Evolutionary conservation across 2,888 invertebrate species (phyloP).

Genomic region (Autographa gamma): DNA sequence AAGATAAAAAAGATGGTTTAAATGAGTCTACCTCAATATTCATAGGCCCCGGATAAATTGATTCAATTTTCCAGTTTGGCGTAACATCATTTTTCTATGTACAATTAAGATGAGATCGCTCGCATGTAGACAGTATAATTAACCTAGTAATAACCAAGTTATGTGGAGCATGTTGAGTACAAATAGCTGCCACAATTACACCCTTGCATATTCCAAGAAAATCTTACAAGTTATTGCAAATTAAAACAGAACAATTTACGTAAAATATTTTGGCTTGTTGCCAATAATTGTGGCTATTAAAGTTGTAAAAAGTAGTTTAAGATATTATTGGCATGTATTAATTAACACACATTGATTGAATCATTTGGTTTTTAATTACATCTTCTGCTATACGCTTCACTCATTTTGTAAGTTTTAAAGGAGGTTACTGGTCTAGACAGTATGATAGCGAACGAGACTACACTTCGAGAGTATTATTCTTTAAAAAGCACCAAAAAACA

Average conservation of each 20-base stretch:
- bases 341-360: background rate
- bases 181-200: constrained; percentile 23
- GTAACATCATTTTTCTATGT: constrained; percentile 23
- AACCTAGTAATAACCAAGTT: constrained; percentile 25
- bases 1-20: background rate
- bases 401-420: background rate
- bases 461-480: background rate
- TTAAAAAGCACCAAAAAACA: background rate
- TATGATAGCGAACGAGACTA: no score
- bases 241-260: constrained; percentile 10
- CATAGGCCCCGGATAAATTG: constrained; percentile 7
- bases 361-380: background rate
- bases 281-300: constrained; percentile 23
- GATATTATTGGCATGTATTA: background rate
- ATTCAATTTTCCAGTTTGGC: constrained; percentile 23
- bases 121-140: constrained; percentile 27
- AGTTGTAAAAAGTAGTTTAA: constrained; percentile 7
- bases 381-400: background rate
- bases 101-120: constrained; percentile 14
- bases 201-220: constrained; percentile 22
- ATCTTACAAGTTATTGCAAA: constrained; percentile 26
- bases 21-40: background rate
- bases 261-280: constrained; percentile 22
- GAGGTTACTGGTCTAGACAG: background rate
- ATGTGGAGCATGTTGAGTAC: constrained; percentile 38